Evolutionary conservation across 2,113 vertebrate species (phyloP), one percentile per base, ranked within the genome.

Genomic region (Coregonus clupeaformis): DNA sequence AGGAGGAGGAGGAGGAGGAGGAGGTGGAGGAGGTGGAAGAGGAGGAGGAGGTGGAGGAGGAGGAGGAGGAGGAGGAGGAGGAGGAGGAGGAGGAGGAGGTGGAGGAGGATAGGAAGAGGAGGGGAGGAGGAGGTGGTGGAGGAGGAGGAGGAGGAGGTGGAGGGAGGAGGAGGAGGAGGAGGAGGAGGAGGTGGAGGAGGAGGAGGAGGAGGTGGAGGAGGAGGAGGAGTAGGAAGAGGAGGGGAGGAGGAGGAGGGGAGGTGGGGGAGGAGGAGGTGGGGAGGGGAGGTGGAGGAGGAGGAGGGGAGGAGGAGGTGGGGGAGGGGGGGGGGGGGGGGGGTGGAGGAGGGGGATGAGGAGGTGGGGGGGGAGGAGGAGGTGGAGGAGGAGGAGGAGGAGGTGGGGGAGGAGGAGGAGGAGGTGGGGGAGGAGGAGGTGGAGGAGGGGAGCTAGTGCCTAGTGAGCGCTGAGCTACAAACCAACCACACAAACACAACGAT

Each of bases 401-500:
- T n/a, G n/a, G n/a, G n/a, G n/a, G n/a, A n/a, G n/a, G n/a, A n/a
- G n/a, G n/a, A n/a, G n/a, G n/a, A n/a, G n/a, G n/a, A n/a, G n/a
- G n/a, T n/a, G n/a, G n/a, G n/a, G n/a, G n/a, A n/a, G n/a, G n/a
- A n/a, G n/a, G n/a, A n/a, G n/a, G n/a, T n/a, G 11, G 76, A 67
- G 74, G 64, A 32, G 70, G 76, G 66, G 63, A 49, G 52, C 27
- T 36, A 13, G 49, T 9, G 16, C 64, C 76, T n/a, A 30, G 60
- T 18, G 59, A 14, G 55, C 11, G 55, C 55, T 59, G 12, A 57
- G 66, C 75, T 18, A 78, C 70, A 45, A 73, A 36, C 32, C 36
- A 73, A 72, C 62, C 45, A 24, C 67, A 78, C 65, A 71, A 82
- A 80, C 74, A 86, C 71, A 11, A 18, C 12, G 5, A 11, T 67